Conservation (phyloP, 2,888 invertebrate genomes). For the Acronicta aceris region DNA sequence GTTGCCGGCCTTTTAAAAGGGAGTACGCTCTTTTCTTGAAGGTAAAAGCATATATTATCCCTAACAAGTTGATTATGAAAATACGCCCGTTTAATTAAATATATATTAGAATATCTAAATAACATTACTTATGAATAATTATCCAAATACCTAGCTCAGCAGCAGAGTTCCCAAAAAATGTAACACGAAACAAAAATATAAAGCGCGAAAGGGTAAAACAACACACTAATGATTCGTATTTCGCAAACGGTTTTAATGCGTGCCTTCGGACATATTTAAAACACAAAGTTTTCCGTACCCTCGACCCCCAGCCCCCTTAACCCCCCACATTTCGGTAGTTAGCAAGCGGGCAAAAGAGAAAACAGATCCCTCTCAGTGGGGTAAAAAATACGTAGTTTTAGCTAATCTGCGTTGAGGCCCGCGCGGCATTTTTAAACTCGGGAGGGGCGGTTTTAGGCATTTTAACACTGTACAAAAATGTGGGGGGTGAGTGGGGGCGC, state of each 20-base stretch:
- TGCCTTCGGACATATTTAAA: conserved; percentile 89
- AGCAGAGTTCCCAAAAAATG: conserved; percentile 25
- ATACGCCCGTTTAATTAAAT: background rate
- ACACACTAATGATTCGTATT: conserved; percentile 83
- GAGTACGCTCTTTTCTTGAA: no score
- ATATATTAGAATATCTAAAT: background rate
- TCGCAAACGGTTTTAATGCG: conserved; percentile 84
- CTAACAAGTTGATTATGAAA: no score
- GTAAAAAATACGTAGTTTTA: conserved; percentile 92
- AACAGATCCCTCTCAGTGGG: conserved; percentile 67
- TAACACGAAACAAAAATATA: conserved; percentile 51
- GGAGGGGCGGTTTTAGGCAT: conserved; percentile 84
- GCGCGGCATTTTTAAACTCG: conserved; percentile 77
- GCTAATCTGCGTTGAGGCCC: conserved; percentile 89
- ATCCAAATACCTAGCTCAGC: conserved; percentile 15
- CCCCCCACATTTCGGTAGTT: conserved; percentile 86
- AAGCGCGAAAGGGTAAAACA: conserved; percentile 60
- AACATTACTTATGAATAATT: background rate
- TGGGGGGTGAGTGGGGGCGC: conserved; percentile 71
- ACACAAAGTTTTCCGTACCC: conserved; percentile 84
- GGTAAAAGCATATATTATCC: no score
- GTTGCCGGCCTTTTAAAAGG: no score
- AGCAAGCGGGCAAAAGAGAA: conserved; percentile 70
- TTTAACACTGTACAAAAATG: conserved; percentile 88
- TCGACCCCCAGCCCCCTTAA: conserved; percentile 61